Conservation (phyloP, 2,888 invertebrate genomes). For the Pristionchus entomophagus region DNA sequence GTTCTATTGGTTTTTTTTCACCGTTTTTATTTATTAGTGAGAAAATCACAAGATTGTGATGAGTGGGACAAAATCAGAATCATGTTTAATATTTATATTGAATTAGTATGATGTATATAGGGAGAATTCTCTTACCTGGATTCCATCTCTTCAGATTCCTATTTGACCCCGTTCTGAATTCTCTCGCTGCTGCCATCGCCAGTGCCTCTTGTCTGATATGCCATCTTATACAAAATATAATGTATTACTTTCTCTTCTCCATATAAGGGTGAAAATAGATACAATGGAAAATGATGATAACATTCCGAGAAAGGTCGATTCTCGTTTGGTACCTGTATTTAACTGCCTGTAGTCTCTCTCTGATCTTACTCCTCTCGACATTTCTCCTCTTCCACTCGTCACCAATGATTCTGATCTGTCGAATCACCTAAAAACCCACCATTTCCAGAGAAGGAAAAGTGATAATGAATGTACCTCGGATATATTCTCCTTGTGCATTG, state of each 20-base stretch:
- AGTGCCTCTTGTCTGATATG: conserved; percentile 45
- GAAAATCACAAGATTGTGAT: too few relatives aligned
- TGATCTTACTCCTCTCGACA: conserved; percentile 49
- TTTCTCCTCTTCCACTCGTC: conserved; percentile 65
- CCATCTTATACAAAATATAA: background rate
- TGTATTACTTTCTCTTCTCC: background rate
- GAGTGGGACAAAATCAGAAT: too few relatives aligned
- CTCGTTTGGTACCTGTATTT: background rate
- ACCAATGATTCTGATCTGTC: conserved; percentile 59
- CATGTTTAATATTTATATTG: too few relatives aligned
- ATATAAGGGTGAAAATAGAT: background rate
- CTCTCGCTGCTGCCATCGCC: conserved; percentile 48
- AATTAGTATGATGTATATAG: background rate
- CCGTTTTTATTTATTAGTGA: too few relatives aligned
- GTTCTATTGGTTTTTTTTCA: too few relatives aligned
- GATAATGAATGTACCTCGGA: conserved; percentile 45
- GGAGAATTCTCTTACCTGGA: background rate
- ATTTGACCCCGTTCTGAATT: background rate
- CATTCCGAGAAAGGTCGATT: background rate
- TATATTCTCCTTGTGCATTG: conserved; percentile 58
- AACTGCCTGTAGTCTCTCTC: conserved; percentile 8
- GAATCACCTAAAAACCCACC: conserved; percentile 50
- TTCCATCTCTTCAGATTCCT: conserved; percentile 24
- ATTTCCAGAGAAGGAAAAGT: background rate
- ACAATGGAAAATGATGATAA: background rate